phyloP scores from a whole-genome alignment of 2,113 vertebrate species.

The Sebastes fasciatus region DNA sequence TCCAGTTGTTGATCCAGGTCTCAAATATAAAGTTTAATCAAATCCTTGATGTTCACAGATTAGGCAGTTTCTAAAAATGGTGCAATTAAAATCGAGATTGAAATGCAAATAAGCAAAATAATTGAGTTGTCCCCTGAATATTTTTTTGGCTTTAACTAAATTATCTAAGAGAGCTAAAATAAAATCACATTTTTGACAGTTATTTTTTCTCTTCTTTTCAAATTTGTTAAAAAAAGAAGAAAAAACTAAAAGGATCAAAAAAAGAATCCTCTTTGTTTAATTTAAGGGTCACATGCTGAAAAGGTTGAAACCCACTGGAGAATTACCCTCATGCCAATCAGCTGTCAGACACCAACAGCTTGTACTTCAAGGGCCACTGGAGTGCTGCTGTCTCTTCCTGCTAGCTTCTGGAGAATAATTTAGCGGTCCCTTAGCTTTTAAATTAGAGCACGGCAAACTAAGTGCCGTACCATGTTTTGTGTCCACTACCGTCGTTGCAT shows the following conservation, averaged over 20 bases:
- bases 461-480: neutral
- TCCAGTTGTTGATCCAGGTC: neutral
- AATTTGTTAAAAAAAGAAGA: neutral
- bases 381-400: slow-evolving; percentile 25
- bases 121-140: neutral
- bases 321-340: slow-evolving; percentile 39
- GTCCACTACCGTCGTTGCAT: slow-evolving; percentile 23
- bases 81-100: neutral
- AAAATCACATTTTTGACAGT: neutral
- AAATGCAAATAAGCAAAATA: slow-evolving; percentile 5
- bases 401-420: slow-evolving; percentile 27
- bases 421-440: slow-evolving; percentile 17
- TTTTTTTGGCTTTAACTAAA: neutral
- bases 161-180: neutral
- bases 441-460: slow-evolving; percentile 43
- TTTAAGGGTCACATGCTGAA: slow-evolving; percentile 30
- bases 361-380: slow-evolving; percentile 46
- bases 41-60: neutral
- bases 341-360: slow-evolving; percentile 46
- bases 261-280: slow-evolving; percentile 9
- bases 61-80: neutral
- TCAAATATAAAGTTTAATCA: neutral
- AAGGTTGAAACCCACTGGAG: slow-evolving; percentile 31
- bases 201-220: slow-evolving; percentile 2
- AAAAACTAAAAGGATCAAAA: neutral